Base-by-base conservation (phyloP, 2,888 invertebrate species). In the Papilio gigon region DNA sequence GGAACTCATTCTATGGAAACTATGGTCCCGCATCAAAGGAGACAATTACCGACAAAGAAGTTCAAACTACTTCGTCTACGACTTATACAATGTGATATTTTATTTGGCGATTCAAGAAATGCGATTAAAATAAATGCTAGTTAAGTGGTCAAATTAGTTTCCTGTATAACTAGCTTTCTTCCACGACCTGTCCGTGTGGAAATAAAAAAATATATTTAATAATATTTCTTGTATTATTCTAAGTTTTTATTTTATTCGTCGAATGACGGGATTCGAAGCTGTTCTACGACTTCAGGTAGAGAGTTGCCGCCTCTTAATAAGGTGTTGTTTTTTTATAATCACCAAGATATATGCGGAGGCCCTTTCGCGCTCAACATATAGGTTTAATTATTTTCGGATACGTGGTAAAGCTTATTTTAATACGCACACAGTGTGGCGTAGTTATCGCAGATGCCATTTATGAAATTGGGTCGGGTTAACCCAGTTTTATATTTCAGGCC, bases 11-110 rank as follows among this genome's bases (percentile, higher is more conserved):
- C 56, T 1, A 30, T 9, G 27, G n/a, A 62, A 66, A 65, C 62
- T 44, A 63, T 58, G 22, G 56, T 63, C 33, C 42, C 17, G 58
- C 67, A 62, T 68, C 67, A 63, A 68, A 67, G 42, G 67, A 56
- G 63, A 33, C 42, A 35, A 61, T 35, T 62, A 25, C 61, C 61
- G 12, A 61, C 56, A 56, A 63, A 63, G 44, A 68, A 68, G 33
- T 53, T 42, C 30, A 22, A 56, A 33, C 61, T 44, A 53, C 37
- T 30, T 22, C 60, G 25, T 25, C 12, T 14, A 40, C 44, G 20
- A 53, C 53, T 59, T 53, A 37, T 61, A 40, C 53, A 53, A 60
- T 42, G 27, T 40, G 25, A 22, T 17, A 37, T 60, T 66, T 37
- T n/a, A 4, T 58, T 27, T 20, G 40, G 47, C 11, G 14, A 25